Conservation (phyloP, 2,797 vertebrate species). For the Pelodytes ibericus region DNA sequence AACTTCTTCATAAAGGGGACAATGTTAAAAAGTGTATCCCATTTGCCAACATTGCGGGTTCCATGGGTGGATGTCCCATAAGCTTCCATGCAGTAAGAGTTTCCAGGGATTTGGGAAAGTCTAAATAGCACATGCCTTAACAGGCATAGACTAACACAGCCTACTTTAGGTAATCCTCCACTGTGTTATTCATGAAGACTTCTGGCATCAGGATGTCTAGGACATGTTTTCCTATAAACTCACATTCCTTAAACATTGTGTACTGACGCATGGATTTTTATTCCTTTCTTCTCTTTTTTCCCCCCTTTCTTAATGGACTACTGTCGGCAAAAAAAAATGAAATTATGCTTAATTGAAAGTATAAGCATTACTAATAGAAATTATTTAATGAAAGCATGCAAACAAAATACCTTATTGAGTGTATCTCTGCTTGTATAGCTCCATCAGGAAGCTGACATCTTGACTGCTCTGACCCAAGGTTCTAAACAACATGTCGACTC, state of each 20-base stretch:
- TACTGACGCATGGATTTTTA: constrained; percentile 22
- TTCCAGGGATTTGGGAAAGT: constrained; percentile 41
- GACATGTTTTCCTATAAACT: constrained; percentile 35
- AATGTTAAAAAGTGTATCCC: too few species aligned
- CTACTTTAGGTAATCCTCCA: constrained; percentile 39
- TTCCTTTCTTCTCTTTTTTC: background rate
- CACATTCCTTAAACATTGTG: constrained; percentile 37
- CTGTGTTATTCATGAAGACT: constrained; percentile 33
- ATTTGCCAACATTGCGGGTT: constrained; percentile 11
- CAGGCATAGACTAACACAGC: constrained; percentile 27
- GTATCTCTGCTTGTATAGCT: too few species aligned
- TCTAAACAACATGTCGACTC: too few species aligned
- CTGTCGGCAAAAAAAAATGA: too few species aligned
- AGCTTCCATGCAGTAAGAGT: constrained; percentile 27
- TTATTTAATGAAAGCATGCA: too few species aligned
- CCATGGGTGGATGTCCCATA: constrained; percentile 26
- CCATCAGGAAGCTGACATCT: too few species aligned
- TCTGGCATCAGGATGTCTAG: constrained; percentile 38
- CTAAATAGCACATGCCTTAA: constrained; percentile 42
- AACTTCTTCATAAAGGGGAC: too few species aligned
- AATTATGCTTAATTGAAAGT: too few species aligned
- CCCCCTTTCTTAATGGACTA: too few species aligned
- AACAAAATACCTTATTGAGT: too few species aligned
- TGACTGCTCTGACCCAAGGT: too few species aligned
- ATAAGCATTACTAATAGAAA: too few species aligned